phyloP scores from a whole-genome alignment of 2,888 invertebrate genomes.

The Empis stercorea region DNA sequence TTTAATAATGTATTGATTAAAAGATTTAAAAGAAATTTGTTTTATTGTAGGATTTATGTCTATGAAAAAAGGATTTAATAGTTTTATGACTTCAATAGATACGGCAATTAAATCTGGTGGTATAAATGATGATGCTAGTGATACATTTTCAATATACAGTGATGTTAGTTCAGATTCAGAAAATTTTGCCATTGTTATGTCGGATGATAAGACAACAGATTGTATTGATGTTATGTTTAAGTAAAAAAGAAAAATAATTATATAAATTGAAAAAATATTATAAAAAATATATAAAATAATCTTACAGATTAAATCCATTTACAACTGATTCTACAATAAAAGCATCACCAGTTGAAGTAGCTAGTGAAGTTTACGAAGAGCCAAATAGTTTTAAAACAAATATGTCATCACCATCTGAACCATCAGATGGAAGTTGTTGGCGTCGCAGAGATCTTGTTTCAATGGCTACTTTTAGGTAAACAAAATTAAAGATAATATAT shows the following conservation, averaged over 20 bases:
- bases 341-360: slow-evolving; percentile 53
- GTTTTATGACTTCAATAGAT: slow-evolving; percentile 72
- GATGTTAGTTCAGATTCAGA: slow-evolving; percentile 83
- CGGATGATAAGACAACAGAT: slow-evolving; percentile 49
- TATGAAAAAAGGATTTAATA: slow-evolving; percentile 73
- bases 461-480: slow-evolving; percentile 35
- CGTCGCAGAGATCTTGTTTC: slow-evolving; percentile 63
- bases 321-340: slow-evolving; percentile 39
- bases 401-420: slow-evolving; percentile 70
- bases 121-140: slow-evolving; percentile 54
- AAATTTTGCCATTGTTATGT: slow-evolving; percentile 63
- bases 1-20: too few species aligned
- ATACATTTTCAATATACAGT: slow-evolving; percentile 61
- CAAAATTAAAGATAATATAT: too few species aligned
- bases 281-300: neutral
- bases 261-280: neutral
- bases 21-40: too few species aligned
- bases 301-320: slow-evolving; percentile 32
- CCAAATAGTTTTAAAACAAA: slow-evolving; percentile 41
- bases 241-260: slow-evolving; percentile 20
- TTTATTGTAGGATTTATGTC: slow-evolving; percentile 53
- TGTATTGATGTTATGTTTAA: slow-evolving; percentile 59
- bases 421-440: slow-evolving; percentile 67
- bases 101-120: slow-evolving; percentile 60
- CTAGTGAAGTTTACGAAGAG: slow-evolving; percentile 72